Evolutionary conservation across 2,797 vertebrate species (phyloP), one percentile per base, ranked within the genome.

Genomic region (Manis pentadactyla): DNA sequence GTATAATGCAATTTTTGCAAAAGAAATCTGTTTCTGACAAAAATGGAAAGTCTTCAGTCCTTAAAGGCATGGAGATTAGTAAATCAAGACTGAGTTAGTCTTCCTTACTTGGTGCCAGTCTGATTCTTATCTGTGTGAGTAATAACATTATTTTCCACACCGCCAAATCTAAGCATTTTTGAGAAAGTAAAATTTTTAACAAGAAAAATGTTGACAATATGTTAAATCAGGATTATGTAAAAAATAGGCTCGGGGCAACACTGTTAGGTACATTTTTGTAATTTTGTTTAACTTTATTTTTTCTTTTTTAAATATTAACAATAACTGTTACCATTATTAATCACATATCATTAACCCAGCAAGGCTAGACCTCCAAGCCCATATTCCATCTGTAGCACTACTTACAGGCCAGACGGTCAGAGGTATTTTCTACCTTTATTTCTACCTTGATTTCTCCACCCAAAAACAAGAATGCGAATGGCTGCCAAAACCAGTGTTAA

Each of bases 91-190:
- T 74, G 14, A 75, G 7, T 77, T 93, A 71, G 18, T 85, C 64
- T 87, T 89, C 75, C 8, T 85, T 74, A 61, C 19, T n/a, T 55
- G 5, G 3, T 86, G 61, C 82, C 61, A 64, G 46, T 68, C 49
- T 89, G 51, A 51, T 79, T 93, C 63, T 93, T 83, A 57, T 31
- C 21, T 74, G 13, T 39, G 19, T 93, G 39, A 85, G 34, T 77
- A 96, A 93, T 66, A 73, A 37, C 34, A 90, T 79, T 69, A 68
- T 91, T 91, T 95, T 68, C 66, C 25, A 29, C 46, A 83, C 79
- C 34, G 87, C 42, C 2, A 81, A 86, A 91, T 61, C 23, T 75
- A n/a, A 85, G 13, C 1, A 0, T 31, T 95, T 92, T 79, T 15
- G 27, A 53, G 59, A 94, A 61, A 46, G 31, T 77, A 49, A 71